Evolutionary conservation across 2,113 vertebrate species (phyloP).

Genomic region (Oplegnathus fasciatus): DNA sequence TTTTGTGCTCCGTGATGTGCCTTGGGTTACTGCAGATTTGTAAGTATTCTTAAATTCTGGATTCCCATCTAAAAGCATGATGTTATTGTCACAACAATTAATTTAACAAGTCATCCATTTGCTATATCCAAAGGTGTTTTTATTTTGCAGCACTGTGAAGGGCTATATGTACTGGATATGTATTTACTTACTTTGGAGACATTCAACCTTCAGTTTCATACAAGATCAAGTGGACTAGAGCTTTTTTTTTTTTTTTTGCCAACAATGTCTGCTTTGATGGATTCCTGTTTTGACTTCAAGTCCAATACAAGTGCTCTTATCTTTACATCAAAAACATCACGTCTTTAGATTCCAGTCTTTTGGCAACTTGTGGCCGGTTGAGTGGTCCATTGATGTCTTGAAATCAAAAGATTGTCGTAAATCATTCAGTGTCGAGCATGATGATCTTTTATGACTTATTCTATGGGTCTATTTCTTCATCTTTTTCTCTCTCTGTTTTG

Average conservation of each 20-base stretch:
- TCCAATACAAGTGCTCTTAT: neutral
- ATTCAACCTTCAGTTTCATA: neutral
- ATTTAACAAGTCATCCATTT: neutral
- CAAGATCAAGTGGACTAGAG: neutral
- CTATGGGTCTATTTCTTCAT: neutral
- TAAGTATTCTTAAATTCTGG: neutral
- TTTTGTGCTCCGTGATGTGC: neutral
- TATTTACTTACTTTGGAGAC: neutral
- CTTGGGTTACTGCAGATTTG: neutral
- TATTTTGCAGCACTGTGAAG: neutral
- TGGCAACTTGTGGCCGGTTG: neutral
- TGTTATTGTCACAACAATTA: neutral
- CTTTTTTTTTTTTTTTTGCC: neutral
- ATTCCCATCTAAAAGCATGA: neutral
- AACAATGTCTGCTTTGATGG: neutral
- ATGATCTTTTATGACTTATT: neutral
- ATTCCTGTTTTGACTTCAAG: neutral
- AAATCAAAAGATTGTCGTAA: constrained; percentile 5
- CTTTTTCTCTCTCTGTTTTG: neutral
- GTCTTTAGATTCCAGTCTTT: constrained; percentile 8
- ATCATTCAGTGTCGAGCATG: constrained; percentile 13
- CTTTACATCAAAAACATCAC: neutral
- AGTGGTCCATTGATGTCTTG: constrained; percentile 4
- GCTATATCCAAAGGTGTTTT: neutral
- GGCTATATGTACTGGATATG: neutral